Evolutionary conservation across 2,113 vertebrate species (phyloP).

Genomic region (Egretta garzetta): DNA sequence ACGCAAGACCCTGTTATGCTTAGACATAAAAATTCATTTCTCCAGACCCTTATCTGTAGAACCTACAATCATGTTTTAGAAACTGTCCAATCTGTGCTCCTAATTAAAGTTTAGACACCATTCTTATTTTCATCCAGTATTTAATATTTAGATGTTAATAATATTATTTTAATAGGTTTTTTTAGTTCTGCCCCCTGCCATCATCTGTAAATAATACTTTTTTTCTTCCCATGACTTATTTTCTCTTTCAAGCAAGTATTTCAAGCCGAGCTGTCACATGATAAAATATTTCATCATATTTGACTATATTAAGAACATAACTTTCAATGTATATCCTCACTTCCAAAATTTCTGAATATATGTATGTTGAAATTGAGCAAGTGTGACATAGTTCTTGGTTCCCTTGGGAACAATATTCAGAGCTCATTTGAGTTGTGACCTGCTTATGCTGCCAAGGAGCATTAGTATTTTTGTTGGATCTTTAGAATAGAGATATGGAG

Average conservation of each 20-base stretch:
- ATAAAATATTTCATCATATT: conserved; percentile 56
- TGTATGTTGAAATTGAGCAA: conserved; percentile 62
- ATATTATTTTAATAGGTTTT: background rate
- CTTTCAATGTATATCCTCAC: conserved; percentile 42
- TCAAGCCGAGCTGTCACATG: conserved; percentile 25
- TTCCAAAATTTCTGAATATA: conserved; percentile 65
- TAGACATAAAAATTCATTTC: background rate
- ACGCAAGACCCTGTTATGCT: background rate
- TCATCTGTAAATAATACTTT: background rate
- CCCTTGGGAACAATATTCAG: conserved; percentile 66
- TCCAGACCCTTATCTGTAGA: background rate
- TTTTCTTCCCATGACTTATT: background rate
- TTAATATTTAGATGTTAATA: background rate
- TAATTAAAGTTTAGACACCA: background rate
- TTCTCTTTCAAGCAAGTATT: conserved; percentile 15
- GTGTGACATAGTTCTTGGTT: conserved; percentile 55
- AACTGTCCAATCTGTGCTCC: background rate
- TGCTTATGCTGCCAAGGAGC: conserved; percentile 69
- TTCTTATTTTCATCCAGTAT: background rate
- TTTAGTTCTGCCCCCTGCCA: background rate
- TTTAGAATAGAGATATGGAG: conserved; percentile 68
- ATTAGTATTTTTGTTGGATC: conserved; percentile 70
- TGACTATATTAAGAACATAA: conserved; percentile 47
- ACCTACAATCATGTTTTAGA: background rate
- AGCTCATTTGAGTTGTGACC: conserved; percentile 74